Evolutionary conservation across 1,140 invertebrate species (phyloP).

Genomic region (Leptinotarsa lineolata): DNA sequence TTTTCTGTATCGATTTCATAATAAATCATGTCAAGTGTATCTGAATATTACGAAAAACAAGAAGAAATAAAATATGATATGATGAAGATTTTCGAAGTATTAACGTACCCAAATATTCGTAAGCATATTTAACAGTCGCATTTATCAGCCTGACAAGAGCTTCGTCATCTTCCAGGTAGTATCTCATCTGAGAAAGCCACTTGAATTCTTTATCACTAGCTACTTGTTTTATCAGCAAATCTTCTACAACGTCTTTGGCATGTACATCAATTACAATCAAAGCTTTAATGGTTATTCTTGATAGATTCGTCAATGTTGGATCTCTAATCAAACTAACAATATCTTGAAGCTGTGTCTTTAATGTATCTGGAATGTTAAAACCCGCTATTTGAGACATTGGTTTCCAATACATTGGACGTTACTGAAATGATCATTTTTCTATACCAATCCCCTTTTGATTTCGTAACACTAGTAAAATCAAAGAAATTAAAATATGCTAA

Average conservation of each 20-base stretch:
- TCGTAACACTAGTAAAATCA: too few relatives aligned
- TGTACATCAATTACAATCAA: conserved; percentile 92
- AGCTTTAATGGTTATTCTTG: conserved; percentile 80
- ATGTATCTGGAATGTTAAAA: not conserved
- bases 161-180: conserved; percentile 85
- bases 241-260: conserved; percentile 83
- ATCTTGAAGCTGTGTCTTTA: conserved; percentile 63
- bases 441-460: too few relatives aligned
- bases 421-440: too few relatives aligned
- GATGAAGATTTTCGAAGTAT: too few relatives aligned
- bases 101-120: conserved; percentile 80
- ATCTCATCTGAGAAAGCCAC: conserved; percentile 82
- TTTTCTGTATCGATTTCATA: too few relatives aligned
- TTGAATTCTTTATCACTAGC: conserved; percentile 80
- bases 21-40: too few relatives aligned
- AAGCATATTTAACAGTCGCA: conserved; percentile 82
- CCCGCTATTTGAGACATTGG: too few relatives aligned
- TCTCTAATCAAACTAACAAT: conserved; percentile 66
- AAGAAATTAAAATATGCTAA: too few relatives aligned
- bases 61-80: too few relatives aligned
- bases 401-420: too few relatives aligned
- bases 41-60: too few relatives aligned
- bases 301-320: conserved; percentile 63
- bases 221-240: conserved; percentile 72
- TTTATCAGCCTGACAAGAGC: conserved; percentile 86